These are phyloP conservation scores for Hypena proboscidalis DNA, from an alignment of 2,888 invertebrate species.

Conservation along the genomic window DNA sequence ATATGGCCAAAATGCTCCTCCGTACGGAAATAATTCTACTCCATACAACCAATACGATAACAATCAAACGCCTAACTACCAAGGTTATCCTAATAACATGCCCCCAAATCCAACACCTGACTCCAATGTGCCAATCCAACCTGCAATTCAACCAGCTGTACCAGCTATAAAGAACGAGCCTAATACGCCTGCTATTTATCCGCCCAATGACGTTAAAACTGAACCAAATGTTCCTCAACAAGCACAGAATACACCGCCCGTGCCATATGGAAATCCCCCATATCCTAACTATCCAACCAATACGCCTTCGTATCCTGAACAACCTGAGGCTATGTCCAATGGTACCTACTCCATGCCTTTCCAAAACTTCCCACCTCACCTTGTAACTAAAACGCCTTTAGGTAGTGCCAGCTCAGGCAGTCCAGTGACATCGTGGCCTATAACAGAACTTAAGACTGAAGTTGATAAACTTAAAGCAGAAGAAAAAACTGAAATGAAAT, in stretches of 20 bases:
- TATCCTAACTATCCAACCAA: conserved; percentile 66
- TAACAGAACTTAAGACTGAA: conserved; percentile 76
- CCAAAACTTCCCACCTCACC: conserved; percentile 61
- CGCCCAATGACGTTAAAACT: conserved; percentile 54
- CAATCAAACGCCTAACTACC: conserved; percentile 62
- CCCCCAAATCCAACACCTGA: conserved; percentile 51
- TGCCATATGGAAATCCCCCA: conserved; percentile 54
- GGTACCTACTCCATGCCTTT: conserved; percentile 67
- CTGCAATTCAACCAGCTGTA: too few relatives aligned
- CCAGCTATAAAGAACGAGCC: conserved; percentile 40
- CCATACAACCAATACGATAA: conserved; percentile 69
- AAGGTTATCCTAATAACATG: conserved; percentile 62
- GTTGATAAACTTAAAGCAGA: conserved; percentile 75
- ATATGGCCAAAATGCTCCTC: conserved; percentile 53
- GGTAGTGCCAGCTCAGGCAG: conserved; percentile 71
- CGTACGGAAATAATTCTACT: conserved; percentile 58
- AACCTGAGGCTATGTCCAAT: conserved; percentile 51
- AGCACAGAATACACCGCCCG: conserved; percentile 42
- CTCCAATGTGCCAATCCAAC: conserved; percentile 38
- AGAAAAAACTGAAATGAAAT: conserved; percentile 77
- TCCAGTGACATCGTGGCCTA: conserved; percentile 74
- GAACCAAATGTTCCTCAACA: conserved; percentile 56
- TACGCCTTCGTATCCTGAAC: conserved; percentile 56
- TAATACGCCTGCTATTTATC: conserved; percentile 41
- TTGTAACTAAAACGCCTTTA: conserved; percentile 74